Base-by-base conservation (phyloP, 1,140 invertebrate species). In the Atta cephalotes region DNA sequence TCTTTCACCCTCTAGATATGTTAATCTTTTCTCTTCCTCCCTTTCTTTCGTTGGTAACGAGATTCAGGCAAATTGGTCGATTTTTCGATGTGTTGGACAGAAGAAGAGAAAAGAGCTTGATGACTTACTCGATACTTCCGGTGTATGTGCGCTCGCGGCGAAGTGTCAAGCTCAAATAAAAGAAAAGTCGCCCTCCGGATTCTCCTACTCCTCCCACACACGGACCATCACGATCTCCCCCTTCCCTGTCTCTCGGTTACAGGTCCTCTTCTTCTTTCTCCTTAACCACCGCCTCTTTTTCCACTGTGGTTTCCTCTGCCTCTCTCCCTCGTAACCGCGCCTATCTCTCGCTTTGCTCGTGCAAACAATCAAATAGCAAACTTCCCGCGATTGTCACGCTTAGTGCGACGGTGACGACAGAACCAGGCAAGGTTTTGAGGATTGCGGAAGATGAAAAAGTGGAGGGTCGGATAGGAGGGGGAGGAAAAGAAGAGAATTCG, bases 91-190 rank as follows among this genome's bases (percentile, higher is more conserved):
- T 9, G 25, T 60, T 21, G 7, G 25, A 10, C 28, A 31, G 56
- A 84, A 49, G 39, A 12, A 51, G 56, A 74, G 25, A 82, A 28
- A n/a, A 74, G 56, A 5, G 28, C 28, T 60, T 62, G 80, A 49
- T 62, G 70, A 74, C 39, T 84, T 58, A 84, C 56, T 78, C 65
- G 28, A 53, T 85, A 94, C 92, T 94, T 94, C 93, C 93, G 93
- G 93, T 92, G 84, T 89, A 89, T 89, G 87, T 78, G 84, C 91
- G 92, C 87, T 90, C 93, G 60, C 93, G 90, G 87, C 92, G 87
- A 92, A 93, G 92, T 92, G 92, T 94, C 93, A 91, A 92, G 85
- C 92, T 93, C 89, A 93, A 94, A 94, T 94, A 95, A 94, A 94
- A 94, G 91, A 94, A 94, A 94, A 94, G 90, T 92, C 88, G 92